phyloP scores from a whole-genome alignment of 2,113 vertebrate genomes.

The Rhynchomys soricoides region DNA sequence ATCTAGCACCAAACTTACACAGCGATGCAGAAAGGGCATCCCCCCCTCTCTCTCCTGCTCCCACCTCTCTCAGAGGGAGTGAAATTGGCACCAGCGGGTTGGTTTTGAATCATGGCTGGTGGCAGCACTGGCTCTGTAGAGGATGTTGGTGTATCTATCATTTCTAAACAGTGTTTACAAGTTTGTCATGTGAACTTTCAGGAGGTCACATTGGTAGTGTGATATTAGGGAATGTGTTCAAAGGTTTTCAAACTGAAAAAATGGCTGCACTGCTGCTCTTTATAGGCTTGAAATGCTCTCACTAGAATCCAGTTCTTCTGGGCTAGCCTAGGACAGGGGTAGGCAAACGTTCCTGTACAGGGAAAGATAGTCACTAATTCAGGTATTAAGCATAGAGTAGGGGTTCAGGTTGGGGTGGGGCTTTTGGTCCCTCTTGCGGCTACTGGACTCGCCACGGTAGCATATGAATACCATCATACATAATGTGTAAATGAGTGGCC shows the following conservation, averaged over 20 bases:
- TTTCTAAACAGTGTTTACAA: not conserved
- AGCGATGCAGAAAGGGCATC: conserved; percentile 34
- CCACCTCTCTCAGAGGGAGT: not conserved
- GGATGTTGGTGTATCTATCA: not conserved
- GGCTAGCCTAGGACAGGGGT: not conserved
- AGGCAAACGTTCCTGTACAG: not conserved
- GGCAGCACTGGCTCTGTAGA: not conserved
- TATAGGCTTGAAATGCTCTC: not conserved
- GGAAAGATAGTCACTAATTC: not conserved
- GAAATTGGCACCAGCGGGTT: conserved; percentile 24
- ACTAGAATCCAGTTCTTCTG: not conserved
- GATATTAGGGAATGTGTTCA: not conserved
- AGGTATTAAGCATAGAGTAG: not conserved
- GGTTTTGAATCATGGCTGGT: conserved; percentile 23
- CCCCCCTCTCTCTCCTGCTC: not conserved
- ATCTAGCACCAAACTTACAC: conserved; percentile 57
- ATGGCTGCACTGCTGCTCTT: not conserved
- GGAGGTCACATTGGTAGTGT: not conserved
- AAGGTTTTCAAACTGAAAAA: not conserved
- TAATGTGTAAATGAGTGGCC: not conserved
- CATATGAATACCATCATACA: not conserved
- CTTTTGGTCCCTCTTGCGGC: not conserved
- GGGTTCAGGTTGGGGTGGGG: not conserved
- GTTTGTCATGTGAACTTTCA: not conserved
- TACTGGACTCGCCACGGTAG: not conserved